Evolutionary conservation across 2,113 vertebrate genomes (phyloP).

Genomic region (Pungitius pungitius): DNA sequence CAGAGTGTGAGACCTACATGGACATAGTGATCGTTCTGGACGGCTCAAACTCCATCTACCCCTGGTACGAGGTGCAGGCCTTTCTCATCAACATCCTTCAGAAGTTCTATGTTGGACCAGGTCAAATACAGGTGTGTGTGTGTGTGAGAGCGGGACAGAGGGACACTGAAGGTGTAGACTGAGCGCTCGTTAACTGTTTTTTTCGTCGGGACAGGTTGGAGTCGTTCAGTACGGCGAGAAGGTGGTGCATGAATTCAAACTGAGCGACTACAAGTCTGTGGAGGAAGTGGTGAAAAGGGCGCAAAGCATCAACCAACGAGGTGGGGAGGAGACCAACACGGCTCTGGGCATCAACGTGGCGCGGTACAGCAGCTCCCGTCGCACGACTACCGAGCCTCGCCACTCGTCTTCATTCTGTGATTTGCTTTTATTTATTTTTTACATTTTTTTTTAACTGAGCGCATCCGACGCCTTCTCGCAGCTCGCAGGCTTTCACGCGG

Average conservation of each 20-base stretch:
- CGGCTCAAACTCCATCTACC: slow-evolving; percentile 98
- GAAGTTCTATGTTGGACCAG: slow-evolving; percentile 95
- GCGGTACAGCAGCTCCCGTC: slow-evolving; percentile 77
- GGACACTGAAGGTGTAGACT: background rate
- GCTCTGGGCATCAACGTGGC: slow-evolving; percentile 96
- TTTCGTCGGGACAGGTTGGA: slow-evolving; percentile 83
- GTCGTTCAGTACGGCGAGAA: slow-evolving; percentile 96
- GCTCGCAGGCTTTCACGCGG: slow-evolving; percentile 90
- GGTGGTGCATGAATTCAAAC: slow-evolving; percentile 93
- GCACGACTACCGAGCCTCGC: background rate
- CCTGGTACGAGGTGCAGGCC: slow-evolving; percentile 96
- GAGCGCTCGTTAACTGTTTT: background rate
- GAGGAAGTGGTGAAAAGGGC: slow-evolving; percentile 93
- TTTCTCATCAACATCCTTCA: slow-evolving; percentile 98
- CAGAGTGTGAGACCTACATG: slow-evolving; percentile 98
- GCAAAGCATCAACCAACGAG: slow-evolving; percentile 91
- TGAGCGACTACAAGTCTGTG: slow-evolving; percentile 93
- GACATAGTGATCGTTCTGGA: slow-evolving; percentile 98
- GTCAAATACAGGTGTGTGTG: slow-evolving; percentile 95
- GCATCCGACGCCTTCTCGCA: slow-evolving; percentile 24
- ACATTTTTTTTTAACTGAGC: background rate
- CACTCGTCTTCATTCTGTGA: background rate
- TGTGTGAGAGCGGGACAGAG: slow-evolving; percentile 67
- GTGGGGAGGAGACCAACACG: slow-evolving; percentile 94
- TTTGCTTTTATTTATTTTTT: too few species aligned